Evolutionary conservation across 2,113 vertebrate species (phyloP), one percentile per base, ranked within the genome.

Genomic region (Psephotus haematonotus): DNA sequence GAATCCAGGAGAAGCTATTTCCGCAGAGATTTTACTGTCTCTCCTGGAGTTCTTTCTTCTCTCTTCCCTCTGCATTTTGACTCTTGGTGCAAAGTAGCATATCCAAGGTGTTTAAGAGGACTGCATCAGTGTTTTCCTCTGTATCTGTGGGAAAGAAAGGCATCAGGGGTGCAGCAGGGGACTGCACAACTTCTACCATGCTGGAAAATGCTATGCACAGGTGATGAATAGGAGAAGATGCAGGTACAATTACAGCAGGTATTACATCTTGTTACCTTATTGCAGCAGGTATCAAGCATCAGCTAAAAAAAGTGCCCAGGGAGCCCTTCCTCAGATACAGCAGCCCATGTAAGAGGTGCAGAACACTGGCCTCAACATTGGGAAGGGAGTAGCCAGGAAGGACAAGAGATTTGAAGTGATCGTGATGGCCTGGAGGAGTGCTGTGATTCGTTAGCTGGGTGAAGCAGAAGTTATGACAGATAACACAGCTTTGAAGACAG

Each of bases 341-440:
- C 27, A 53, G 39, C 16, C 25, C 17, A 2, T 9, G 6, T 15
- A 67, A 68, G 62, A 60, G 8, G 10, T 60, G 17, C 74, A 43
- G 35, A 53, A 39, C 33, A 59, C 13, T 2, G 1, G 8, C 6
- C 15, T 75, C n/a, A 59, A 27, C 19, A 59, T 10, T 0, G 0
- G 47, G 16, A 57, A 52, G 17, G 28, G 23, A 64, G 31, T 28
- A 77, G 9, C 27, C 14, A 69, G n/a, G 17, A 52, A 10, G 9
- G 9, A n/a, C 25, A 76, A 20, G 19, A 65, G 31, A 77, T 60
- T 6, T 33, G 15, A 91, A 50, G n/a, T 44, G 59, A 60, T 33
- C 0, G 0, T 44, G 35, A 7, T 44, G 25, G 53, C 13, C 24
- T 19, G 39, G 39, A 70, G 18, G 24, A 43, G 11, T 57, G 31